Evolutionary conservation across 2,797 vertebrate species (phyloP), one percentile per base, ranked within the genome.

Genomic region (Lutjanus campechanus): DNA sequence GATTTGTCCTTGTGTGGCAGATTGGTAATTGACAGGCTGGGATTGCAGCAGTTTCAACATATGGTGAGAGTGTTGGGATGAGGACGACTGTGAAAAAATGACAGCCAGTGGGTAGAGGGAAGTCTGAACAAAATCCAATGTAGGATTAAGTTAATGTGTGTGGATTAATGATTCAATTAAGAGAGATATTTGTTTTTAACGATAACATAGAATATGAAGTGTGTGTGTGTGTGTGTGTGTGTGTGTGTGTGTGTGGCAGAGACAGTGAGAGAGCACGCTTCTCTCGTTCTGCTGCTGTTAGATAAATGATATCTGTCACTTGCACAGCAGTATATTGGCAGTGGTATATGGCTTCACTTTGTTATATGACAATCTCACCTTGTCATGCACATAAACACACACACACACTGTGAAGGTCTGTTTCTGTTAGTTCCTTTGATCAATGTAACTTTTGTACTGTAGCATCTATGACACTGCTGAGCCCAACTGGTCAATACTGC

Each of bases 291-390:
- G 15, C 81, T 53, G 76, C 75, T 60, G 59, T 50, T 65, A 79
- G 85, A 89, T 83, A 81, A 84, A 87, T 85, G 74, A 71, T 76
- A 53, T 80, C 82, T 85, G 78, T 86, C 89, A 80, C 81, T 59
- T 46, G 47, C 62, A 55, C 85, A 73, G 80, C 61, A 56, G 82
- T 60, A n/a, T 61, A 49, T 68, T 78, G 68, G 60, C 79, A 79
- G 76, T 61, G 70, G 58, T 82, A 54, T 77, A 82, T 76, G 76
- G 74, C 68, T 82, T 71, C 79, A 69, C 79, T 87, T 84, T 87
- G 79, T 73, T 75, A 55, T 69, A 67, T 69, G 84, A 76, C 72
- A 65, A 49, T 79, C 64, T 86, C 80, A 88, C 82, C 80, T 88
- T 79, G 66, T 73, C 64, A 66, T n/a, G 53, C 69, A 72, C 40